Base-by-base conservation (phyloP, 2,797 vertebrate species). In the Sebastes flavidus region DNA sequence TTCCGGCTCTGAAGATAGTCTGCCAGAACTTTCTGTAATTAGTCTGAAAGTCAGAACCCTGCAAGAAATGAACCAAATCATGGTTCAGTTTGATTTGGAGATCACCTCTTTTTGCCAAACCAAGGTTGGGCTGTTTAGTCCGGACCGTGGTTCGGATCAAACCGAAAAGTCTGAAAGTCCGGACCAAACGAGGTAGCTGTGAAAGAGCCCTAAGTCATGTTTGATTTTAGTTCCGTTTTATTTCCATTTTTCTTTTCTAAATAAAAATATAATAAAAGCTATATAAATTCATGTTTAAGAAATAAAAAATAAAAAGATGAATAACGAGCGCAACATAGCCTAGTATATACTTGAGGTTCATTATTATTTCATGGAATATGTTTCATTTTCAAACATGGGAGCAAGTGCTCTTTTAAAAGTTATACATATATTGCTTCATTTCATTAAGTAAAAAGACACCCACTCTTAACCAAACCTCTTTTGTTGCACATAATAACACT, bases 51-150 rank as follows among this genome's bases (percentile, higher is more conserved):
- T 46, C 42, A 46, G 42, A 46, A 46, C 42, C 42, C 42, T 46
- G 14, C 16, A 46, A 29, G 25, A 30, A 60, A 18, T 42, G 0
- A 42, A 42, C 42, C 16, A 46, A 46, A 46, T 16, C 42, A 18
- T 0, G 0, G 42, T 46, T 46, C 3, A 46, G 16, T 18, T 18
- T 46, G 16, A 46, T 46, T 1, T 0, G 42, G 42, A n/a, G n/a
- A n/a, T n/a, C n/a, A 18, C 42, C 42, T 46, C 42, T 46, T 46
- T 46, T 46, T 1, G 14, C 42, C 42, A 2, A 18, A 46, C 42
- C 3, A 46, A 46, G 42, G 7, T 18, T 46, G 1, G 42, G 42
- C 42, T 46, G 16, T 46, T 46, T 46, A 0, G 42, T 46, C 42
- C 16, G 16, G 42, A 46, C 16, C 6, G 16, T 46, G 42, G 58